A percentile compares a stretch with the other conserved stretches of the same genome.
These are phyloP conservation scores for Orthonychiurus folsomi DNA, from an alignment of 2,888 invertebrate genomes.

Conservation along the genomic window DNA sequence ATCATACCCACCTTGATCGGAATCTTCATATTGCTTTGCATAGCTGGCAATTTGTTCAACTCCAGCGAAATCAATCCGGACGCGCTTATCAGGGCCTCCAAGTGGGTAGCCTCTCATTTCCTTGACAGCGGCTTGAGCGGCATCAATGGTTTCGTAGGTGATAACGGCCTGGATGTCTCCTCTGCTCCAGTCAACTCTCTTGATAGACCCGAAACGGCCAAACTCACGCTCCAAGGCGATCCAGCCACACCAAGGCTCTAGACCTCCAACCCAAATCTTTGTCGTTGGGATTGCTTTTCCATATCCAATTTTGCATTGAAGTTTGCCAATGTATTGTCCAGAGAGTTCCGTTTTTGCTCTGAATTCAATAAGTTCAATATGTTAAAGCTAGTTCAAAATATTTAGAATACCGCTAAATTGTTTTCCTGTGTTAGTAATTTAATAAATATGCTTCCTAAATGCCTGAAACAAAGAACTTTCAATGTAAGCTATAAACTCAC, in stretches of 20 bases:
- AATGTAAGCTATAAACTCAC: constrained; percentile 16
- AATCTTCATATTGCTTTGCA: constrained; percentile 49
- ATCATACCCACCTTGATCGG: constrained; percentile 5
- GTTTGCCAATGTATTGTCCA: constrained; percentile 94
- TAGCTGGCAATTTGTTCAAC: constrained; percentile 41
- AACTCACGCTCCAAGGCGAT: constrained; percentile 90
- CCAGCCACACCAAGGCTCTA: constrained; percentile 91
- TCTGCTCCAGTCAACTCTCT: constrained; percentile 94
- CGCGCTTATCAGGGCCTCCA: constrained; percentile 79
- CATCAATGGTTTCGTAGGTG: constrained; percentile 91
- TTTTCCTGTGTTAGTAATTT: too few relatives aligned
- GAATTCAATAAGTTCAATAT: too few relatives aligned
- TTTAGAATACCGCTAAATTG: too few relatives aligned
- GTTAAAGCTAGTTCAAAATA: too few relatives aligned
- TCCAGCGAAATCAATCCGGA: constrained; percentile 85
- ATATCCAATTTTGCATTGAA: constrained; percentile 98
- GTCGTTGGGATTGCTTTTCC: constrained; percentile 98
- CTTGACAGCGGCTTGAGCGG: constrained; percentile 92
- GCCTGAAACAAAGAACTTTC: too few relatives aligned
- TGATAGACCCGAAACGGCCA: constrained; percentile 94
- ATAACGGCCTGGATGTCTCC: constrained; percentile 92
- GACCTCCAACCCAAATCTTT: constrained; percentile 93
- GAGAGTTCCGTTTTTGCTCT: constrained; percentile 90
- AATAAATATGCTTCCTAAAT: too few relatives aligned
- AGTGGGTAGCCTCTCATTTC: constrained; percentile 90